Base-by-base conservation (phyloP, 2,113 vertebrate genomes). In the Eretmochelys imbricata region DNA sequence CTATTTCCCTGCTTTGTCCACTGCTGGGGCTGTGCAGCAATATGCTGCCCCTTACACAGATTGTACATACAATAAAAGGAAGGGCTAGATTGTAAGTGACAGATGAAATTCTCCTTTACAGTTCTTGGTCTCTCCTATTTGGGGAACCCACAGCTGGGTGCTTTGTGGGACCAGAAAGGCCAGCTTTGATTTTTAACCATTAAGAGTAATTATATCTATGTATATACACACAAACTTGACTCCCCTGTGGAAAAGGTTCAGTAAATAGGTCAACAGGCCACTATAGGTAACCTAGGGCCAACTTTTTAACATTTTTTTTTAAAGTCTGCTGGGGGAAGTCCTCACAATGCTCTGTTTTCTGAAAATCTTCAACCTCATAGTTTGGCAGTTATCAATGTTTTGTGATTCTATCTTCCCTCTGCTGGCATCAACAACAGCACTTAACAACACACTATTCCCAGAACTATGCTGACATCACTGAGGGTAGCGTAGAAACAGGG, bases 181-280 rank as follows among this genome's bases (percentile, higher is more conserved):
- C 50, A 90, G 42, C 6, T 85, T 42, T 19, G 90, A 87, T 29
- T 91, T 79, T 16, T 80, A 79, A 62, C 81, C 25, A 84, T 75
- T 93, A 97, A 95, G 48, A 84, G 91, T 87, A 95, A 84, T 84
- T 93, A 94, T 35, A 13, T 6, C 31, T n/a, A 94, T 85, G 96
- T 82, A 82, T 35, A 78, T 38, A 87, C 93, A 93, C 87, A 88
- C 38, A 46, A 65, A 87, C 57, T 29, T 89, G 85, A 82, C 11
- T 80, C 84, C 27, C 35, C 82, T 62, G 10, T 53, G 88, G 12
- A 3, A 78, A 91, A 88, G 35, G 16, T 65, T 65, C 14, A 27
- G 55, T 89, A 82, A 84, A 8, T 0, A n/a, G 57, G 4, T 14
- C 89, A 55, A 24, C 76, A 88, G 69, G 48, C 54, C 24, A 89